phyloP scores from a whole-genome alignment of 2,113 vertebrate genomes.

The Madoqua kirkii region DNA sequence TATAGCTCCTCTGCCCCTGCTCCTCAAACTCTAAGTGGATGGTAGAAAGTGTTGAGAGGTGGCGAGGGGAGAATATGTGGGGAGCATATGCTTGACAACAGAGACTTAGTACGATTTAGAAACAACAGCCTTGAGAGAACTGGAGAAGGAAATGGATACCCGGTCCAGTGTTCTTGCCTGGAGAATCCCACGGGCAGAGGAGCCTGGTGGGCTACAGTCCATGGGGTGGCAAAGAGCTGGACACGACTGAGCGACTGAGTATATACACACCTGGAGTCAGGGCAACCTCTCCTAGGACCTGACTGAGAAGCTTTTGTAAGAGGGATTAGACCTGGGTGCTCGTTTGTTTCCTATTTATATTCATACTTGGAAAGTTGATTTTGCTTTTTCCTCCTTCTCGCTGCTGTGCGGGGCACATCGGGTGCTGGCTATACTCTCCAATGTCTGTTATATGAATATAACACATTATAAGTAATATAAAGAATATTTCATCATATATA shows the following conservation, averaged over 20 bases:
- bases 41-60: neutral
- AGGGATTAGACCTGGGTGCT: neutral
- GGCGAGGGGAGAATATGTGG: no score
- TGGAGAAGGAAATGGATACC: neutral
- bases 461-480: neutral
- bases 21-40: neutral
- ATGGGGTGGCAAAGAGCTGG: neutral
- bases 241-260: rapidly evolving
- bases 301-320: neutral
- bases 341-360: rapidly evolving
- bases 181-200: neutral
- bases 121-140: neutral
- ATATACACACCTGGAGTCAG: neutral
- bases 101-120: neutral
- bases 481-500: neutral
- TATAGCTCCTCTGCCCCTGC: rapidly evolving
- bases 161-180: neutral
- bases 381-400: neutral
- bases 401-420: rapidly evolving
- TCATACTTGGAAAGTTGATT: neutral
- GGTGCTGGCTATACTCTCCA: rapidly evolving
- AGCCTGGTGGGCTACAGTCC: neutral
- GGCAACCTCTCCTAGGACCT: rapidly evolving
- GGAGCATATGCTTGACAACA: neutral
- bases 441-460: rapidly evolving